phyloP scores from a whole-genome alignment of 2,888 invertebrate genomes.

The Drosophila merina region DNA sequence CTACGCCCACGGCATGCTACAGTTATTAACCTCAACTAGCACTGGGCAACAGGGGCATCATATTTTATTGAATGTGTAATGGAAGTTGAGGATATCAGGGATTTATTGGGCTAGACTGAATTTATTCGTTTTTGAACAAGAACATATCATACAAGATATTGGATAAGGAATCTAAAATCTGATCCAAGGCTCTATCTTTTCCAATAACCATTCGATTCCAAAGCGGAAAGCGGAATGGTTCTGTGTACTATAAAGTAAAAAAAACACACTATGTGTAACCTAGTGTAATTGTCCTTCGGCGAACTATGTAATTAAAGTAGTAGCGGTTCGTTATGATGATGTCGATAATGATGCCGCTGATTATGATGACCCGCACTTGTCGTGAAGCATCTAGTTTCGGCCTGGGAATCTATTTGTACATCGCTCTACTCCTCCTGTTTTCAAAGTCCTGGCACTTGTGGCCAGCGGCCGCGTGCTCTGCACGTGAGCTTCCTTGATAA shows the following conservation, averaged over 20 bases:
- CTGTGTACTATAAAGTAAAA: too few relatives aligned
- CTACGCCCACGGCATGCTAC: conserved; percentile 59
- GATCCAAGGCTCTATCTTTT: not conserved
- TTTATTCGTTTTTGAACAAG: not conserved
- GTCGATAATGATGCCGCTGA: conserved; percentile 42
- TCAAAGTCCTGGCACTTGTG: conserved; percentile 69
- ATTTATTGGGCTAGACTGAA: not conserved
- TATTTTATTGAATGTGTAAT: not conserved
- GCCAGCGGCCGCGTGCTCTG: conserved; percentile 72
- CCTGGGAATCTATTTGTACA: conserved; percentile 45
- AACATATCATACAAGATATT: not conserved
- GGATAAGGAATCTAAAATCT: not conserved
- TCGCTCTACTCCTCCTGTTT: conserved; percentile 22
- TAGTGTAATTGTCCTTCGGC: conserved; percentile 39
- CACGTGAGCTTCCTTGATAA: conserved; percentile 72
- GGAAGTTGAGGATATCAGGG: too few relatives aligned
- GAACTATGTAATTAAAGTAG: conserved; percentile 74
- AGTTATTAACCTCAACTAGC: conserved; percentile 72
- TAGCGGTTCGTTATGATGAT: conserved; percentile 55
- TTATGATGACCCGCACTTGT: conserved; percentile 73
- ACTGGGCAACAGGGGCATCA: conserved; percentile 36
- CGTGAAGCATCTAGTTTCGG: conserved; percentile 48
- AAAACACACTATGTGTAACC: too few relatives aligned
- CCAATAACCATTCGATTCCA: not conserved
- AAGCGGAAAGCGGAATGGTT: not conserved